Evolutionary conservation across 2,888 invertebrate species (phyloP), one percentile per base, ranked within the genome.

Genomic region (Phaonia tiefii): DNA sequence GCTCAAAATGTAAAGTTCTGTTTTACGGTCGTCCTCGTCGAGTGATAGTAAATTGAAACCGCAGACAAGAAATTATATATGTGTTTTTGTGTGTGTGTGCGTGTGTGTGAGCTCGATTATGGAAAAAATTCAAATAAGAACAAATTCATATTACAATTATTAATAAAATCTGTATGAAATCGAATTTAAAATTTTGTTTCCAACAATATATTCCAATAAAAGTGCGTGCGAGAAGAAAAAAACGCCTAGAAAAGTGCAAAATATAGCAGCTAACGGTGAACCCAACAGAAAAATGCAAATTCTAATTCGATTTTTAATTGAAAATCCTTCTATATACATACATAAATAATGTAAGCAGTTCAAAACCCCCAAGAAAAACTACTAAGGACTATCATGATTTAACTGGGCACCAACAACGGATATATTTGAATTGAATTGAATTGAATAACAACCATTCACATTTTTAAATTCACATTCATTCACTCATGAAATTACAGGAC

Each of bases 1-100:
- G 86, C 87, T 89, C 86, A 88, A 87, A 87, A 89, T 87, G 87
- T 86, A 83, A 86, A 89, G 89, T 87, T 86, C 87, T 85, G 51
- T 81, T 71, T 77, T 74, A 79, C 82, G 79, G 81, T 78, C 75
- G 72, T 70, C 72, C 72, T 79, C 66, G 69, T 56, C 71, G 73
- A 69, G 67, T 80, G 66, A 77, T 75, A 79, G 60, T 60, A 75
- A 82, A 77, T 56, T 54, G 31, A 72, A 79, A 80, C 77, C 80
- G 80, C 79, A 82, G 79, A 80, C 76, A 80, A 79, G 80, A 72
- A 73, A 44, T 54, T 67, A 22, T 15, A 70, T 56, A 46, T 60
- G 58, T 66, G 60, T 49, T 56, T 67, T 58, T 56, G 72, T 67
- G 67, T 67, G 63, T 70, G 75, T 49, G 63, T 66, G 63, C 31